These are phyloP conservation scores for Homarus gammarus DNA, from an alignment of 2,888 invertebrate genomes.

Conservation along the genomic window DNA sequence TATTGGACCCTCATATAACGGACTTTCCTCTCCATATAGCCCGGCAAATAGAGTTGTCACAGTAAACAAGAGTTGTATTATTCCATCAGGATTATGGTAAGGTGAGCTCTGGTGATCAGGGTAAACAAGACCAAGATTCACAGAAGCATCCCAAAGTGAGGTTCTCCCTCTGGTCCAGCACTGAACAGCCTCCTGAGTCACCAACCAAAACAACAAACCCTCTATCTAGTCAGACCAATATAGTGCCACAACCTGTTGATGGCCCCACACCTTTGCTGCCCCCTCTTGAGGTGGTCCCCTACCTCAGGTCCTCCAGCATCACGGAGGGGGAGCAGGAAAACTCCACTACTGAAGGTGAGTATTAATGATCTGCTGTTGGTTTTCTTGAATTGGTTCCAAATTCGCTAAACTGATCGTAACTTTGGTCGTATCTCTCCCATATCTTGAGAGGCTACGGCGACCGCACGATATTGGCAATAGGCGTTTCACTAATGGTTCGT, in stretches of 20 bases:
- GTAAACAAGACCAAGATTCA: slow-evolving; percentile 41
- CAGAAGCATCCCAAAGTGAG: slow-evolving; percentile 44
- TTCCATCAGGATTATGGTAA: slow-evolving; percentile 40
- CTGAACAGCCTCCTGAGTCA: slow-evolving; percentile 25
- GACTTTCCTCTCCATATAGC: too few relatives aligned
- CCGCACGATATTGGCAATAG: too few relatives aligned
- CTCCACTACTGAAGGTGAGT: background rate
- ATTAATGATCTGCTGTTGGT: background rate
- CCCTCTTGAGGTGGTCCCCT: slow-evolving; percentile 37
- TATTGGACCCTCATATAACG: too few relatives aligned
- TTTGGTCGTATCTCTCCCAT: too few relatives aligned
- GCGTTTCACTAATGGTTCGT: too few relatives aligned
- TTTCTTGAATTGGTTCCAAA: background rate
- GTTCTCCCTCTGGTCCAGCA: slow-evolving; percentile 55
- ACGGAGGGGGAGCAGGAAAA: slow-evolving; percentile 9
- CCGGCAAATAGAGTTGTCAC: too few relatives aligned
- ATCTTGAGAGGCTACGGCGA: too few relatives aligned
- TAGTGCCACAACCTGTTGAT: slow-evolving; percentile 1
- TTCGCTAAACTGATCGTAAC: background rate
- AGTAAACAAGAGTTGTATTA: background rate
- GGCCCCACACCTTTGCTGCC: background rate
- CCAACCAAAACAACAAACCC: background rate
- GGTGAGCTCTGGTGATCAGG: background rate
- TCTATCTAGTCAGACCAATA: background rate
- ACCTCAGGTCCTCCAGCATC: slow-evolving; percentile 36